These are phyloP conservation scores for Chaetogeoica ovagalla DNA, from an alignment of 2,888 invertebrate species.

Conservation along the genomic window DNA sequence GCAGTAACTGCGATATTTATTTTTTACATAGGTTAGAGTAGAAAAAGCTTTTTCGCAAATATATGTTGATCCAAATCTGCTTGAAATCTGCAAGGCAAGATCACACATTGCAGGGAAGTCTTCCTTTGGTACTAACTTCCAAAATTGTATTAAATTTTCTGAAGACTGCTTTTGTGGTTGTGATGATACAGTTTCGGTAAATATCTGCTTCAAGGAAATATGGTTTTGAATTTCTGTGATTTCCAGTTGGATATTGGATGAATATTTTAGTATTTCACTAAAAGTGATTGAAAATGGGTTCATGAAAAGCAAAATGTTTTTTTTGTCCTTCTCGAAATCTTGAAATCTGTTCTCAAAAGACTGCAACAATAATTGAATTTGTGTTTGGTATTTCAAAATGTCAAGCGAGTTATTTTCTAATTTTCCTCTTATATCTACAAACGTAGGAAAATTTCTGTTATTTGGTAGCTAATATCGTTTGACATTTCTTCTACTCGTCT, in stretches of 20 bases:
- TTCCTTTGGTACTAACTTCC: slow-evolving; percentile 26
- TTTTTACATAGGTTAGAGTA: slow-evolving; percentile 23
- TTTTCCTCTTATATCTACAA: slow-evolving; percentile 9
- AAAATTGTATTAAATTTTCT: slow-evolving; percentile 22
- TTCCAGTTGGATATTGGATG: slow-evolving; percentile 20
- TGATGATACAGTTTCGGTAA: slow-evolving; percentile 31
- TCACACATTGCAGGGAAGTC: slow-evolving; percentile 18
- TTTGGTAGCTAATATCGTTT: too few species aligned
- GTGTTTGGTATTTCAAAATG: slow-evolving; percentile 34
- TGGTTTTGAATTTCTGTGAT: slow-evolving; percentile 36
- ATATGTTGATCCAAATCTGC: slow-evolving; percentile 30
- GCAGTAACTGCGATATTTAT: slow-evolving; percentile 31
- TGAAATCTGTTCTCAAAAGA: slow-evolving; percentile 37
- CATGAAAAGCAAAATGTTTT: slow-evolving; percentile 25
- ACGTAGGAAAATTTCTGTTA: too few species aligned
- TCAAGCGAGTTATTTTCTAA: slow-evolving; percentile 13
- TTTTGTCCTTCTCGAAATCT: slow-evolving; percentile 32
- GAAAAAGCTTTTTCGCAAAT: slow-evolving; percentile 28
- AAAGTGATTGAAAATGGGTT: slow-evolving; percentile 27
- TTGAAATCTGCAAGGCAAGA: slow-evolving; percentile 29
- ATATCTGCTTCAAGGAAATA: slow-evolving; percentile 24
- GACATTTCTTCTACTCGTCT: slow-evolving; percentile 34
- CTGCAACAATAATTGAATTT: slow-evolving; percentile 37
- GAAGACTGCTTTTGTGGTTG: slow-evolving; percentile 30
- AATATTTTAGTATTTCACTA: slow-evolving; percentile 29